A percentile compares a stretch with the other conserved stretches of the same genome.
Evolutionary conservation across 2,797 vertebrate genomes (phyloP).

Genomic region (Diplodus sargus): DNA sequence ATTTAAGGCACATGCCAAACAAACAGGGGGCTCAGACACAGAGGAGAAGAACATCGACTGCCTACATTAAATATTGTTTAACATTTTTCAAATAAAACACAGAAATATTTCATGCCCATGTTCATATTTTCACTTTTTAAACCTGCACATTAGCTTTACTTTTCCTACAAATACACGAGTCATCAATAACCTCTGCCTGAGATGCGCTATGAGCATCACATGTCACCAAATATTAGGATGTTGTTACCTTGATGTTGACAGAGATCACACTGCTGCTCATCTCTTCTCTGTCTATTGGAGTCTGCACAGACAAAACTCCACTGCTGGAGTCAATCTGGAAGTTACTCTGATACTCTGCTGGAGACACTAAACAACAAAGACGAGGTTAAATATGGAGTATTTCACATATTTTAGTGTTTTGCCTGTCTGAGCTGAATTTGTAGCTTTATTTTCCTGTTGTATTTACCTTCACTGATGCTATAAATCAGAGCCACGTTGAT

Average conservation of each 20-base stretch:
- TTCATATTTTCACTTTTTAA: too few relatives aligned
- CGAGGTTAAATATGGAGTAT: not conserved
- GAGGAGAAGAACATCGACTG: too few relatives aligned
- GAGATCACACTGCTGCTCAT: slow-evolving; percentile 62
- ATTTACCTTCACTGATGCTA: slow-evolving; percentile 81
- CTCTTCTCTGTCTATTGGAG: slow-evolving; percentile 81
- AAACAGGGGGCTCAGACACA: too few relatives aligned
- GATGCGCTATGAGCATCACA: too few relatives aligned
- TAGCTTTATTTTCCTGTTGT: not conserved
- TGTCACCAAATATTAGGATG: not conserved
- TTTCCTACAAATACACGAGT: too few relatives aligned
- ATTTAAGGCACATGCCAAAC: too few relatives aligned
- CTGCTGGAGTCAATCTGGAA: slow-evolving; percentile 67
- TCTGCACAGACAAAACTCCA: slow-evolving; percentile 80
- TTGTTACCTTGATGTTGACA: slow-evolving; percentile 83
- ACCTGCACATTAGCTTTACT: too few relatives aligned
- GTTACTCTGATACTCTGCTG: slow-evolving; percentile 54
- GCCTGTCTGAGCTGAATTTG: not conserved
- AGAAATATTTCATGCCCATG: too few relatives aligned
- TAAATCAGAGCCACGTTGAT: slow-evolving; percentile 83
- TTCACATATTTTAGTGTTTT: not conserved
- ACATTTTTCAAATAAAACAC: too few relatives aligned
- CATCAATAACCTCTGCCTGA: too few relatives aligned
- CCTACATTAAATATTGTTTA: too few relatives aligned
- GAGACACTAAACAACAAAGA: slow-evolving; percentile 76